Percentiles rank a stretch among this genome's conserved stretches.
Conservation (phyloP, 2,113 vertebrate species). For the Hippocampus guttulatus region DNA sequence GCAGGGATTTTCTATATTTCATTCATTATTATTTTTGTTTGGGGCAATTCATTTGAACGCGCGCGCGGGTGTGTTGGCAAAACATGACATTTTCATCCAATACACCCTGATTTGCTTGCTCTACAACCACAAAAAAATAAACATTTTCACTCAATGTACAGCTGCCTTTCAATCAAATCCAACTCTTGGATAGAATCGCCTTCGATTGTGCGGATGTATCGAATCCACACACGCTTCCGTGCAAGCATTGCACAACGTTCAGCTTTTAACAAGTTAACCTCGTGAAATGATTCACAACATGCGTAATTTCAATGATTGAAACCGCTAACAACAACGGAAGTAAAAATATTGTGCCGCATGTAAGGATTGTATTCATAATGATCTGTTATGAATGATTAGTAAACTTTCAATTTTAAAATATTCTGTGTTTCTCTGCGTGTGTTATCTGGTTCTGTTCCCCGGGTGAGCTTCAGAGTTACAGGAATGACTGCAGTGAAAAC, state of each 20-base stretch:
- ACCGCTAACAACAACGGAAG: background rate
- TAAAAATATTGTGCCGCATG: conserved; percentile 4
- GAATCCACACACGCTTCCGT: background rate
- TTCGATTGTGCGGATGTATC: too few species aligned
- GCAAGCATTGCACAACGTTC: background rate
- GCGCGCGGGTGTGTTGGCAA: background rate
- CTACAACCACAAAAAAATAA: background rate
- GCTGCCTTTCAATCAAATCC: background rate
- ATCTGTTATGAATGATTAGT: conserved; percentile 50
- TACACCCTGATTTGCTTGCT: background rate
- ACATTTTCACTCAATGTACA: background rate
- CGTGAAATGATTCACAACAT: background rate
- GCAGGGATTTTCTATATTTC: background rate
- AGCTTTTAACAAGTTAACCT: background rate
- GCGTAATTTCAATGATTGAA: background rate
- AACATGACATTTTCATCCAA: background rate
- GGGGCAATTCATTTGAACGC: background rate
- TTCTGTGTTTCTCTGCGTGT: conserved; percentile 55
- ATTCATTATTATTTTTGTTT: too few species aligned
- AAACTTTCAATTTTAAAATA: conserved; percentile 61
- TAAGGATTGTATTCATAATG: conserved; percentile 21
- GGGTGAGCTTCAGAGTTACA: conserved; percentile 42
- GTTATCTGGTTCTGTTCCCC: conserved; percentile 44
- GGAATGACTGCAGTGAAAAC: conserved; percentile 49
- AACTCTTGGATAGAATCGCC: too few species aligned